Conservation (phyloP, 2,888 invertebrate species). For the Drosophila hamatofila region DNA sequence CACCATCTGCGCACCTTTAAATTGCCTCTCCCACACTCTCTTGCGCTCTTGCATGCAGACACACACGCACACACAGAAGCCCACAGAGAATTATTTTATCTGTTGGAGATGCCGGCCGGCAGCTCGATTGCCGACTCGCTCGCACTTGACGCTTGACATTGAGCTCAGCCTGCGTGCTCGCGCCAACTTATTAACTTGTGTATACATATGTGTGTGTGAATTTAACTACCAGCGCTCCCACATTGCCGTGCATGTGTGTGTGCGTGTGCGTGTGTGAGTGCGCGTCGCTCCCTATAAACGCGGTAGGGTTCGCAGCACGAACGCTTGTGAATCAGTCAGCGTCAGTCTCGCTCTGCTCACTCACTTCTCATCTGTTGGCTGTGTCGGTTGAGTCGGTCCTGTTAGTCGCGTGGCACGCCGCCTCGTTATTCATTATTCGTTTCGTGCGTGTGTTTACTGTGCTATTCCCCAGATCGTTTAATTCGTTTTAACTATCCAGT, state of each 20-base stretch:
- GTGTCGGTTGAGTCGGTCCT: constrained; percentile 61
- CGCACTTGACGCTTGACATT: constrained; percentile 64
- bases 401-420: constrained; percentile 33
- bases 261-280: constrained; percentile 27
- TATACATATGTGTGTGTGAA: constrained; percentile 19
- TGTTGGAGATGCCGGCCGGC: constrained; percentile 54
- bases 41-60: constrained; percentile 2
- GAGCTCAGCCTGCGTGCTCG: constrained; percentile 45
- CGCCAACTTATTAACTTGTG: constrained; percentile 31
- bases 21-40: constrained; percentile 43
- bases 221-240: constrained; percentile 45
- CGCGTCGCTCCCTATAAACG: constrained; percentile 49
- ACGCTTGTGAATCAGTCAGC: constrained; percentile 69
- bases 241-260: constrained; percentile 14
- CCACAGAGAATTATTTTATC: constrained; percentile 31
- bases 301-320: constrained; percentile 37
- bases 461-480: constrained; percentile 6
- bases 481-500: constrained; percentile 37
- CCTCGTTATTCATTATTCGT: constrained; percentile 23
- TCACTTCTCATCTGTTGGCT: constrained; percentile 66
- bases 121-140: constrained; percentile 45
- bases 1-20: constrained; percentile 24
- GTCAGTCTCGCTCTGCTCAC: constrained; percentile 55
- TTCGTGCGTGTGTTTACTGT: constrained; percentile 42
- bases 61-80: not conserved